These are phyloP conservation scores for Dasyurus viverrinus DNA, from an alignment of 2,113 vertebrate genomes.

Conservation along the genomic window DNA sequence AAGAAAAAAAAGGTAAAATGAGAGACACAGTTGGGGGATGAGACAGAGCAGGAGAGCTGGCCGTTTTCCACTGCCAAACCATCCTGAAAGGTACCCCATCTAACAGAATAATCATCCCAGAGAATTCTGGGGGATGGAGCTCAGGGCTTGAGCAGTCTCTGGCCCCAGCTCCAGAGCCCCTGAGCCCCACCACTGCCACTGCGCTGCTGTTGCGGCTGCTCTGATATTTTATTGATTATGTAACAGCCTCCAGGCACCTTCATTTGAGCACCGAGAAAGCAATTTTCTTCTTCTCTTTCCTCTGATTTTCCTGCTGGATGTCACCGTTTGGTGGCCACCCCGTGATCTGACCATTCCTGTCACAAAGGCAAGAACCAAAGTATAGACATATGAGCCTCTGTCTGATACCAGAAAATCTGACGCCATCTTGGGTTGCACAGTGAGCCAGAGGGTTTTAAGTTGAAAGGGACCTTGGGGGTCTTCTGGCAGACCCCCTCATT, in stretches of 20 bases:
- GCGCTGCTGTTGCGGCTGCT: slow-evolving; percentile 29
- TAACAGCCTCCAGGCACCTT: slow-evolving; percentile 60
- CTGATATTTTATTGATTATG: slow-evolving; percentile 72
- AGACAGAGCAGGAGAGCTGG: background rate
- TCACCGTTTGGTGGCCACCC: background rate
- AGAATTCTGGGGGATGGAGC: slow-evolving; percentile 1
- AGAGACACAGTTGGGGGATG: accelerated
- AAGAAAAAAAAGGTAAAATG: slow-evolving; percentile 25
- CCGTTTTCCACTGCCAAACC: background rate
- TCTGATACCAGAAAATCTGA: background rate
- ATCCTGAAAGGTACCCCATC: accelerated
- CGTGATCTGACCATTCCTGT: background rate
- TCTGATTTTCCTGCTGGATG: background rate
- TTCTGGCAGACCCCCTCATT: background rate
- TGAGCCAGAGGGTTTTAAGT: background rate
- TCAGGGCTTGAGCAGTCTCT: background rate
- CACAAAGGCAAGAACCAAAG: background rate
- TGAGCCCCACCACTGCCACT: slow-evolving; percentile 56
- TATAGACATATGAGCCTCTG: background rate
- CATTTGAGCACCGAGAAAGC: background rate
- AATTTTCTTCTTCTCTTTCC: slow-evolving; percentile 45
- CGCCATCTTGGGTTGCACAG: background rate
- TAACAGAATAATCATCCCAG: background rate
- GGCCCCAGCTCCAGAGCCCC: background rate
- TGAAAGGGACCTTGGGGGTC: background rate